Evolutionary conservation across 2,797 vertebrate species (phyloP).

Genomic region (Sardinella longiceps): DNA sequence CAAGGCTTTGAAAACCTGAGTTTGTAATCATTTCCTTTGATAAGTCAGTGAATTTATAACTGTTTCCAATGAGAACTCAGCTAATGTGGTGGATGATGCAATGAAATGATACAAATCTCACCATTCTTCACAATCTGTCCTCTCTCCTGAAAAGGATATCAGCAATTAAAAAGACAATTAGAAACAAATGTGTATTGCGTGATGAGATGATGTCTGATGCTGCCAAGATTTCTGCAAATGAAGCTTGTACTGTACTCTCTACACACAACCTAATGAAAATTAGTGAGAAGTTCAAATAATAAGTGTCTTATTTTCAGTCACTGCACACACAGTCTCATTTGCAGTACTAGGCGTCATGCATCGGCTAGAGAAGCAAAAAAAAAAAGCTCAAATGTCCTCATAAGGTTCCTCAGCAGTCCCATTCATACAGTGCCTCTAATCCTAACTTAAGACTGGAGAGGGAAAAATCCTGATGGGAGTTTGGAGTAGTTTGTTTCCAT

Average conservation of each 20-base stretch:
- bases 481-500: constrained; percentile 12
- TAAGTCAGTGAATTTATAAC: no score
- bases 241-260: background rate
- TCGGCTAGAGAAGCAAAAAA: no score
- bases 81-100: no score
- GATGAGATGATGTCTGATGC: background rate
- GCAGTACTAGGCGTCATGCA: background rate
- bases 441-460: constrained; percentile 1
- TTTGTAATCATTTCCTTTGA: no score
- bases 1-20: background rate
- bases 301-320: background rate
- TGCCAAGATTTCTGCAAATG: background rate
- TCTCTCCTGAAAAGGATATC: background rate
- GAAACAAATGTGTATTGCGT: background rate
- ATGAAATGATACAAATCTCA: background rate
- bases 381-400: no score
- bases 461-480: constrained; percentile 6
- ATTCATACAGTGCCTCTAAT: background rate
- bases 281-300: background rate
- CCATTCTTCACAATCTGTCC: background rate
- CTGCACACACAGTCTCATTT: background rate
- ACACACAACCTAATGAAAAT: background rate
- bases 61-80: background rate
- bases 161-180: background rate
- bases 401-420: background rate